Evolutionary conservation across 2,113 vertebrate genomes (phyloP), one percentile per base, ranked within the genome.

Genomic region (Deroptyus accipitrinus): DNA sequence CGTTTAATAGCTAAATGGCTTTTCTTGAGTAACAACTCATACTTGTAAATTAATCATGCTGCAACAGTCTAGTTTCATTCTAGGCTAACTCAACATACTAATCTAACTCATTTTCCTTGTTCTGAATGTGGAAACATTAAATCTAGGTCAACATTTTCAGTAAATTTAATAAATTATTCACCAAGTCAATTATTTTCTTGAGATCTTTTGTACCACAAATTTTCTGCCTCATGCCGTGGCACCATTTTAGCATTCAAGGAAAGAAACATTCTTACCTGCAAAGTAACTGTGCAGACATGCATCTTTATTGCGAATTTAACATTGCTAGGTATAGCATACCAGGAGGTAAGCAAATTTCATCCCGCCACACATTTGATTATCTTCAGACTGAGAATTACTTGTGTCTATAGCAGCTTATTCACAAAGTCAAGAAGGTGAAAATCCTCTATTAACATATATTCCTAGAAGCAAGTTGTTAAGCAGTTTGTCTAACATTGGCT

Each of bases 151-250:
- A 54, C 92, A 78, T 93, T 97, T 97, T 95, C 95, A 95, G 91
- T 79, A 68, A 96, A 95, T 85, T 95, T 77, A 90, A 94, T 95
- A 97, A 97, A 95, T 95, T 95, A 91, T 97, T 96, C 83, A 96
- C 82, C n/a, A 17, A 96, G 81, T 95, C 95, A 95, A 95, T 97
- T 96, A 96, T 94, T 95, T 97, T 96, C 92, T 86, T 0, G 0
- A 88, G 63, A 63, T 89, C 55, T 94, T 95, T 88, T 80, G 83
- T 92, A 93, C 78, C 77, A 78, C 77, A 81, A 69, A n/a, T 86
- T 83, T 90, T 86, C 64, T 83, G 66, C 86, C 66, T 91, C 46
- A 35, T 89, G 78, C 72, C 44, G 70, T 0, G 1, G 41, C 82
- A 46, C 22, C 55, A 35, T 70, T 93, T 93, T 80, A 95, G 41